A percentile compares a stretch with the other conserved stretches of the same genome.
Evolutionary conservation across 1,140 invertebrate genomes (phyloP).

Genomic region (Trissolcus basalis): DNA sequence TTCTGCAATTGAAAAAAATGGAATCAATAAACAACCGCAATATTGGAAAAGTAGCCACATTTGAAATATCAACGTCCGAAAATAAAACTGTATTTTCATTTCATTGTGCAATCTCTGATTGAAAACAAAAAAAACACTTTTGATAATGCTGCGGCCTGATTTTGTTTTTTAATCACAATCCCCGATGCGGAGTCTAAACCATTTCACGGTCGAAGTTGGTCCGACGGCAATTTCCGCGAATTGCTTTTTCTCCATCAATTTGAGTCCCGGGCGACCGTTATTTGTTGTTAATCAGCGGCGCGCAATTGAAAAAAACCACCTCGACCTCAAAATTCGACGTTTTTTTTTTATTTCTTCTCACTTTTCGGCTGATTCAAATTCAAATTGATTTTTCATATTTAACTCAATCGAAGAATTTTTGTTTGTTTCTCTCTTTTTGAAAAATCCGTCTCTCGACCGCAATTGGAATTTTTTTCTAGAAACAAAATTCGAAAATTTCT

Average conservation of each 20-base stretch:
- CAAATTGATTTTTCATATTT: too few relatives aligned
- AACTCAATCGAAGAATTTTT: too few relatives aligned
- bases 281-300: slow-evolving; percentile 25
- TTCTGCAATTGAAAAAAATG: slow-evolving; percentile 60
- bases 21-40: slow-evolving; percentile 1
- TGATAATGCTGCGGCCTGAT: slow-evolving; percentile 14
- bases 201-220: slow-evolving; percentile 28
- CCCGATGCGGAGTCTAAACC: slow-evolving; percentile 13
- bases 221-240: slow-evolving; percentile 25
- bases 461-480: too few relatives aligned
- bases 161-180: slow-evolving; percentile 34
- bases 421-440: too few relatives aligned
- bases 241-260: slow-evolving; percentile 33
- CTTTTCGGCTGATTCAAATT: slow-evolving; percentile 17
- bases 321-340: neutral
- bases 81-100: too few relatives aligned
- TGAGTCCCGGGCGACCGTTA: slow-evolving; percentile 6
- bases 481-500: too few relatives aligned
- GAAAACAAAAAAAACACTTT: neutral
- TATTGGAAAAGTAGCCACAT: too few relatives aligned
- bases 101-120: too few relatives aligned
- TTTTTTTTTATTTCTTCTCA: slow-evolving; percentile 12
- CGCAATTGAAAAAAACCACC: slow-evolving; percentile 14
- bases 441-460: too few relatives aligned
- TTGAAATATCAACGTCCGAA: too few relatives aligned